These are phyloP conservation scores for Spisula solida DNA, from an alignment of 2,888 invertebrate genomes.

Conservation along the genomic window DNA sequence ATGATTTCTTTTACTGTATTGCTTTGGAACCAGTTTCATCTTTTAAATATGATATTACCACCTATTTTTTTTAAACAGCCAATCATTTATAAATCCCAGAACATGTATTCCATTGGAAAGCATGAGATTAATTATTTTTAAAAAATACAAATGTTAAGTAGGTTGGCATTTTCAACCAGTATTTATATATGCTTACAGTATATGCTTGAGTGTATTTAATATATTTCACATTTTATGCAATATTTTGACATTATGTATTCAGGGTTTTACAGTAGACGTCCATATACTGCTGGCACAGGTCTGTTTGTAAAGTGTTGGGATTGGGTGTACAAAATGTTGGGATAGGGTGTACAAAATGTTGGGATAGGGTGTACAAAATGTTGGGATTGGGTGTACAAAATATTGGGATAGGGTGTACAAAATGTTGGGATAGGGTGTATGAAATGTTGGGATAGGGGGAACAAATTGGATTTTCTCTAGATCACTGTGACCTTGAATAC, in stretches of 20 bases:
- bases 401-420: background rate
- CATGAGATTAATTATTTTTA: too few relatives aligned
- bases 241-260: conserved; percentile 25
- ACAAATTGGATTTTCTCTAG: too few relatives aligned
- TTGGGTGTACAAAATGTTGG: background rate
- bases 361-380: background rate
- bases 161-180: background rate
- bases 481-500: too few relatives aligned
- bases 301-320: conserved; percentile 31
- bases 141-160: too few relatives aligned
- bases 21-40: too few relatives aligned
- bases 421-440: background rate
- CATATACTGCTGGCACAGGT: conserved; percentile 60
- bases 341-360: background rate
- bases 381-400: background rate
- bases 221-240: background rate
- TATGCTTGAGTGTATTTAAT: background rate
- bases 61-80: too few relatives aligned
- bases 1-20: too few relatives aligned
- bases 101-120: too few relatives aligned
- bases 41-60: too few relatives aligned
- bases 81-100: too few relatives aligned
- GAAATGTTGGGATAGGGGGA: background rate
- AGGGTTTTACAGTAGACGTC: conserved; percentile 51
- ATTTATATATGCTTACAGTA: background rate